Percentiles rank a stretch among this genome's conserved stretches.
phyloP scores from a whole-genome alignment of 2,888 invertebrate genomes.

The Cosmia trapezina region DNA sequence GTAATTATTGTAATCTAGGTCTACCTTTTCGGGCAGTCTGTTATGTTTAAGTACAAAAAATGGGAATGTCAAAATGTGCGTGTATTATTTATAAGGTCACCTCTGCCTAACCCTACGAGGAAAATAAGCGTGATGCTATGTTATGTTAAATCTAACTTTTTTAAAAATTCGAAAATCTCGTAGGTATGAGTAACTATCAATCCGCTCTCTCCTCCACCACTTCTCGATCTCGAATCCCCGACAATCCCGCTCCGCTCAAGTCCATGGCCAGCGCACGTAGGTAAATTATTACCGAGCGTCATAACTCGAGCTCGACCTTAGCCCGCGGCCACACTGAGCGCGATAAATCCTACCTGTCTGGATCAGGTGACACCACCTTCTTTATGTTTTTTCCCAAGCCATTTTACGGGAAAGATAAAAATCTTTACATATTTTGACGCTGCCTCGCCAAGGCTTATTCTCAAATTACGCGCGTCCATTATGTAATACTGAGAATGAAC shows the following conservation, averaged over 20 bases:
- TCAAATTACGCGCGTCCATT: slow-evolving; percentile 89
- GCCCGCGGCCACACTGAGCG: slow-evolving; percentile 88
- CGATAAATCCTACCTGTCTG: slow-evolving; percentile 88
- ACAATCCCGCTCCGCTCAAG: slow-evolving; percentile 36
- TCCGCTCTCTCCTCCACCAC: too few species aligned
- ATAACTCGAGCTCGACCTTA: slow-evolving; percentile 87
- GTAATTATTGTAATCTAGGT: too few species aligned
- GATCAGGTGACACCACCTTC: slow-evolving; percentile 91
- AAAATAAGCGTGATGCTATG: too few species aligned
- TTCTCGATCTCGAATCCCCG: neutral
- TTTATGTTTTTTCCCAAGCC: slow-evolving; percentile 91
- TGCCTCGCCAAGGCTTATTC: slow-evolving; percentile 87
- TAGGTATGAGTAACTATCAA: too few species aligned
- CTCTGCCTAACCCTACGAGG: too few species aligned
- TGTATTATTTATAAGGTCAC: too few species aligned
- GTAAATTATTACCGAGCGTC: slow-evolving; percentile 87
- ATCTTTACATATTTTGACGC: slow-evolving; percentile 91
- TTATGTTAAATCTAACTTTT: too few species aligned
- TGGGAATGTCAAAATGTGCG: too few species aligned
- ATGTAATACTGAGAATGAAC: slow-evolving; percentile 86
- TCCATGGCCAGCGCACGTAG: slow-evolving; percentile 71
- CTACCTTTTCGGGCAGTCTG: too few species aligned
- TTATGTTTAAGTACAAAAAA: too few species aligned
- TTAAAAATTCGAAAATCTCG: too few species aligned
- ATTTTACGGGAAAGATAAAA: slow-evolving; percentile 91